phyloP scores from a whole-genome alignment of 2,113 vertebrate species.

The Coptodon rendalli region DNA sequence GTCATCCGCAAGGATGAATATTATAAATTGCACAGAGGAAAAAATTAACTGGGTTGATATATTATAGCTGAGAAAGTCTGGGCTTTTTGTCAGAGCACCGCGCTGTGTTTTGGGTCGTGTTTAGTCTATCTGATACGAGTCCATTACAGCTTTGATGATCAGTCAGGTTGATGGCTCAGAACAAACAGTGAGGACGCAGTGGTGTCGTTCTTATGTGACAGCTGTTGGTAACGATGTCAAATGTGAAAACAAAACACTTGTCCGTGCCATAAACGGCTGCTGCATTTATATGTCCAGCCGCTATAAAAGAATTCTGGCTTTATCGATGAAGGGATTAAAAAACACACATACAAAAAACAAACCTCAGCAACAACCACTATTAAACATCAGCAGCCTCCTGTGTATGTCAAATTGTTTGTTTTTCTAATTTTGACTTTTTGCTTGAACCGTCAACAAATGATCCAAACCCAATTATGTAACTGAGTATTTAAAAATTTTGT shows the following conservation, averaged over 20 bases:
- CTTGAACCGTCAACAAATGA: background rate
- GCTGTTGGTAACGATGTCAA: background rate
- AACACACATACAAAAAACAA: background rate
- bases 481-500: background rate
- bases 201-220: background rate
- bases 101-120: constrained; percentile 3
- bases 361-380: background rate
- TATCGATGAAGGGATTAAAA: background rate
- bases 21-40: constrained; percentile 57
- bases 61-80: constrained; percentile 33
- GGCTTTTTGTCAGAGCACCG: background rate
- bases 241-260: background rate
- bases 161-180: constrained; percentile 18
- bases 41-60: constrained; percentile 60
- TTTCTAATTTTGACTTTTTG: background rate
- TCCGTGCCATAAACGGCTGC: background rate
- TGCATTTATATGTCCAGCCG: background rate
- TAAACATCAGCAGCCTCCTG: background rate
- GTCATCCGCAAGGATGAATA: constrained; percentile 53
- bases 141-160: constrained; percentile 15
- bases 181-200: background rate
- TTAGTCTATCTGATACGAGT: constrained; percentile 16
- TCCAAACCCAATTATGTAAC: background rate
- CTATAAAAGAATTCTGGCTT: background rate
- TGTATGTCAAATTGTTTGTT: background rate